Evolutionary conservation across 2,113 vertebrate genomes (phyloP).

Genomic region (Cavia porcellus): DNA sequence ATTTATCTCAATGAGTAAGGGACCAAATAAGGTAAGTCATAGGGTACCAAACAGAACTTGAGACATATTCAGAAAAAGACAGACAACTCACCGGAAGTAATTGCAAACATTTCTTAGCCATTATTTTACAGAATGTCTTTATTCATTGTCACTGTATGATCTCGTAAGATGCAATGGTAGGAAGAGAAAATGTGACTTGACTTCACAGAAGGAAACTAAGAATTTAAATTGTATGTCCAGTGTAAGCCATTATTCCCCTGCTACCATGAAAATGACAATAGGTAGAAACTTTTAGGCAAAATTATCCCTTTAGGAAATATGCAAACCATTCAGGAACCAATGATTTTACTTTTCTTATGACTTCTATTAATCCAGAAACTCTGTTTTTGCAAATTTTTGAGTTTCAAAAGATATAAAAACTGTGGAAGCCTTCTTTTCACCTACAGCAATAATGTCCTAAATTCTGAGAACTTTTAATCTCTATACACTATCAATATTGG

Average conservation of each 20-base stretch:
- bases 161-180: neutral
- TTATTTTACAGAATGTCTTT: neutral
- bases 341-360: conserved; percentile 19
- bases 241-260: neutral
- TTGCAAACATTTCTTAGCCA: neutral
- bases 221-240: neutral
- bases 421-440: neutral
- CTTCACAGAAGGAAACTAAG: neutral
- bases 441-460: neutral
- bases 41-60: neutral
- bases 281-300: neutral
- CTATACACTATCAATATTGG: neutral
- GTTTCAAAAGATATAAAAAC: neutral
- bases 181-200: neutral
- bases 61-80: neutral
- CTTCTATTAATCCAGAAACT: neutral
- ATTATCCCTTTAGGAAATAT: neutral
- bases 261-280: neutral
- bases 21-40: neutral
- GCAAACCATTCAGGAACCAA: neutral
- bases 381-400: neutral
- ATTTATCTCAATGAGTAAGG: neutral
- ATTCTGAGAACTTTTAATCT: neutral
- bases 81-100: neutral
- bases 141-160: neutral